Evolutionary conservation across 2,888 invertebrate genomes (phyloP).

Genomic region (Caenorhabditis uteleia): DNA sequence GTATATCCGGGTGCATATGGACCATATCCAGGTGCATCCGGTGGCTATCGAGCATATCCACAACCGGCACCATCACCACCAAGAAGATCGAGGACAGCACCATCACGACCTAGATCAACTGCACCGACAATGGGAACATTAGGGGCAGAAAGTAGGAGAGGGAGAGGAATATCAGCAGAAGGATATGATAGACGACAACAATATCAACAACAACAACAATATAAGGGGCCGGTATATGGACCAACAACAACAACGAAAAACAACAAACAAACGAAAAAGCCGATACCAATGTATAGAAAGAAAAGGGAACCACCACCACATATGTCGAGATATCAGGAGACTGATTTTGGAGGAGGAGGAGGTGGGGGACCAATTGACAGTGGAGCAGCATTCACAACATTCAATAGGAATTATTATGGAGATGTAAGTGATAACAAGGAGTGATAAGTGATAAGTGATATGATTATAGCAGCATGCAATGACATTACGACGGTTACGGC

Average conservation of each 20-base stretch:
- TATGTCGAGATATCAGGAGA: constrained; percentile 45
- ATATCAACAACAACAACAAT: constrained; percentile 4
- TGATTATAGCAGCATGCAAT: constrained; percentile 29
- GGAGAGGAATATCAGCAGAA: constrained; percentile 53
- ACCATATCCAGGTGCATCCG: constrained; percentile 45
- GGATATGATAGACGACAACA: constrained; percentile 31
- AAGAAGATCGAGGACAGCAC: constrained; percentile 57
- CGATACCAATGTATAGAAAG: constrained; percentile 56
- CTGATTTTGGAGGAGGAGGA: constrained; percentile 48
- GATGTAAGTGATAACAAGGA: constrained; percentile 18
- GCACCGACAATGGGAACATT: constrained; percentile 34
- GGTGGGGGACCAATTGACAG: constrained; percentile 19
- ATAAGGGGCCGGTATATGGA: constrained; percentile 15
- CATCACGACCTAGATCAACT: constrained; percentile 47
- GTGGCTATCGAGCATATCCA: constrained; percentile 57
- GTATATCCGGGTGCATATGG: constrained; percentile 53
- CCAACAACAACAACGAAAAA: constrained; percentile 11
- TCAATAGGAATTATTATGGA: constrained; percentile 31
- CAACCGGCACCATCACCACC: constrained; percentile 59
- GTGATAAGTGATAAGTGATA: no score
- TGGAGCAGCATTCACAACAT: constrained; percentile 13
- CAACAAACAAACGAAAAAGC: constrained; percentile 17
- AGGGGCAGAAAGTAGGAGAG: constrained; percentile 27
- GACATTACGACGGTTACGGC: constrained; percentile 48
- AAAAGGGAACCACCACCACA: constrained; percentile 47